Evolutionary conservation across 2,888 invertebrate species (phyloP).

Genomic region (Marasmarcha lunaedactyla): DNA sequence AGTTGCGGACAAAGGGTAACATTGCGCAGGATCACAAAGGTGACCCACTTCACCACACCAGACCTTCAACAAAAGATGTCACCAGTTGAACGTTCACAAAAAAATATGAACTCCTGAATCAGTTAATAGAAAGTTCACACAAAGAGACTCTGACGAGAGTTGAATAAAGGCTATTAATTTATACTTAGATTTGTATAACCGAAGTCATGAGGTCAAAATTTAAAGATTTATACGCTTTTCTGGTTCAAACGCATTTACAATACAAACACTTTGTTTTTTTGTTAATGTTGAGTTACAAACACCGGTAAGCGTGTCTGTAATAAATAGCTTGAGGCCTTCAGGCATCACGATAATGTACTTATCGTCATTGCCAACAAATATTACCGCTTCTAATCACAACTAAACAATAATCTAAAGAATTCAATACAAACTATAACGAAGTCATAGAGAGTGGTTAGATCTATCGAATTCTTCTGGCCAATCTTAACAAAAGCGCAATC

Average conservation of each 20-base stretch:
- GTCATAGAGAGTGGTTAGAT: not conserved
- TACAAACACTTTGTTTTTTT: too few species aligned
- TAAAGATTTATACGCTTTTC: too few species aligned
- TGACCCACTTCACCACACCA: slow-evolving; percentile 31
- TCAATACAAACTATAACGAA: not conserved
- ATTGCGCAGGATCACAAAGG: slow-evolving; percentile 27
- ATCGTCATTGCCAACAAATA: too few species aligned
- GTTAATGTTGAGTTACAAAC: too few species aligned
- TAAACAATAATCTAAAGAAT: too few species aligned
- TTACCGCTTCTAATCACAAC: too few species aligned
- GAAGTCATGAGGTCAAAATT: slow-evolving; percentile 6
- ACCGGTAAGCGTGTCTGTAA: too few species aligned
- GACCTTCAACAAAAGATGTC: slow-evolving; percentile 42
- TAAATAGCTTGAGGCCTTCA: too few species aligned
- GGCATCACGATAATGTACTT: too few species aligned
- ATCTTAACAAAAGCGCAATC: slow-evolving; percentile 46
- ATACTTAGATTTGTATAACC: slow-evolving; percentile 39
- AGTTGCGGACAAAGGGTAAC: slow-evolving; percentile 30
- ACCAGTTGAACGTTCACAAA: slow-evolving; percentile 40
- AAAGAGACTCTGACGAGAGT: slow-evolving; percentile 36
- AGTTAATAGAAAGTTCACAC: slow-evolving; percentile 51
- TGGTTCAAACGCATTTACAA: too few species aligned
- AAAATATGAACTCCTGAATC: slow-evolving; percentile 64
- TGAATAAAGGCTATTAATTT: slow-evolving; percentile 46
- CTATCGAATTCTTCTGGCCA: slow-evolving; percentile 27